Conservation (phyloP, 2,113 vertebrate species). For the Kryptolebias marmoratus region DNA sequence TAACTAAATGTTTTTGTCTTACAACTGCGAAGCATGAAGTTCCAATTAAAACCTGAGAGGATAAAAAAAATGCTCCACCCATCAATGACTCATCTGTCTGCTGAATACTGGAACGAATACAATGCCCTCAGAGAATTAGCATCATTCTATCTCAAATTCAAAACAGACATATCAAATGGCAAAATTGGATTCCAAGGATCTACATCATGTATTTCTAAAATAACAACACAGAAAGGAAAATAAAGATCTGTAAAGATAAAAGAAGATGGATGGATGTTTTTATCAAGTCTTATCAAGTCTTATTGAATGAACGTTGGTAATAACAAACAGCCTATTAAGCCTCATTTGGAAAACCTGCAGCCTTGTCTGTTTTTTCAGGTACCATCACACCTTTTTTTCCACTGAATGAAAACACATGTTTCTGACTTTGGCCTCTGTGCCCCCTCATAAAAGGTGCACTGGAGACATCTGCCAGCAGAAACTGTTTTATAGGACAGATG, state of each 20-base stretch:
- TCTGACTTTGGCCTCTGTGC: slow-evolving; percentile 39
- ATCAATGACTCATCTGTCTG: slow-evolving; percentile 53
- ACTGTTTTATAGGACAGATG: slow-evolving; percentile 64
- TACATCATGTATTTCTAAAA: slow-evolving; percentile 10
- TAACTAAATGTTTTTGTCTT: slow-evolving; percentile 22
- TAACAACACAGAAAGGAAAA: slow-evolving; percentile 11
- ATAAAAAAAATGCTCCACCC: slow-evolving; percentile 25
- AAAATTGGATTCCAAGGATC: slow-evolving; percentile 49
- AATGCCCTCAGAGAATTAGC: slow-evolving; percentile 30
- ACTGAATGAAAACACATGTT: slow-evolving; percentile 63
- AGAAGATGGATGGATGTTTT: too few relatives aligned
- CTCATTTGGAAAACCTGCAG: neutral
- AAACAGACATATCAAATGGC: slow-evolving; percentile 49
- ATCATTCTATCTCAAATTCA: slow-evolving; percentile 49
- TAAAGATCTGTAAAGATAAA: neutral
- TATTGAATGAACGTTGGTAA: slow-evolving; percentile 9
- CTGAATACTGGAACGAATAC: slow-evolving; percentile 58
- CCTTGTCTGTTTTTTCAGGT: slow-evolving; percentile 45
- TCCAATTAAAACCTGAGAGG: slow-evolving; percentile 29
- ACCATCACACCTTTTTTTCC: slow-evolving; percentile 35
- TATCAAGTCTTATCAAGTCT: too few relatives aligned
- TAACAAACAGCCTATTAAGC: slow-evolving; percentile 50
- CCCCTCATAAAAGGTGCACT: slow-evolving; percentile 33
- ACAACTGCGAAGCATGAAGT: slow-evolving; percentile 40
- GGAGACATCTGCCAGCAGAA: slow-evolving; percentile 60